phyloP scores from a whole-genome alignment of 1,140 invertebrate species.

The Lordiphosa stackelbergi region DNA sequence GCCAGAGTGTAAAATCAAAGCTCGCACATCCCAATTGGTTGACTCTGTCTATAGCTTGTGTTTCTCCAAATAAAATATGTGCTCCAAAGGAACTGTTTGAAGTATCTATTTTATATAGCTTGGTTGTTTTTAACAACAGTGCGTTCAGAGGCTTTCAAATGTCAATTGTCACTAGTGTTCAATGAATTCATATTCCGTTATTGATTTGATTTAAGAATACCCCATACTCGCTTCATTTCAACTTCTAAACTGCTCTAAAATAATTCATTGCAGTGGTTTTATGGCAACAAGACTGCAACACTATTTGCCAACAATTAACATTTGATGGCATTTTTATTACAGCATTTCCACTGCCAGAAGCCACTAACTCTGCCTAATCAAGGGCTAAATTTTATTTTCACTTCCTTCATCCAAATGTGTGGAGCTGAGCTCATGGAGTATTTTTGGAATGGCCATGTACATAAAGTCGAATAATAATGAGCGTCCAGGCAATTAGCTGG shows the following conservation, averaged over 20 bases:
- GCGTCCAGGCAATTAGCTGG: conserved; percentile 47
- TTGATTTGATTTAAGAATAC: background rate
- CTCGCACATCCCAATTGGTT: too few relatives aligned
- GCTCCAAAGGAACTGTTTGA: too few relatives aligned
- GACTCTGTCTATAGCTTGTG: too few relatives aligned
- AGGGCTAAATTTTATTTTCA: conserved; percentile 18
- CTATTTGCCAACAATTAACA: conserved; percentile 49
- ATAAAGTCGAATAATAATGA: conserved; percentile 10
- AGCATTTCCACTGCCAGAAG: conserved; percentile 15
- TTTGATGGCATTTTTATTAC: conserved; percentile 52
- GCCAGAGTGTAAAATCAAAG: too few relatives aligned
- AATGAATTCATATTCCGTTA: too few relatives aligned
- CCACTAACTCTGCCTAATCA: conserved; percentile 28
- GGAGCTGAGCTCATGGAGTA: conserved; percentile 17
- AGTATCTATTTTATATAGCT: too few relatives aligned
- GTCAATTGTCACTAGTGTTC: too few relatives aligned
- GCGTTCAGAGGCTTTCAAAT: too few relatives aligned
- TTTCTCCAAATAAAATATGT: too few relatives aligned
- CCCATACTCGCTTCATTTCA: background rate
- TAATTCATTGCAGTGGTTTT: conserved; percentile 39
- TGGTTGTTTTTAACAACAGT: too few relatives aligned
- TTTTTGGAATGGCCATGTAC: conserved; percentile 3
- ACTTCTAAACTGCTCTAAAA: background rate
- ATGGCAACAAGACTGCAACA: conserved; percentile 29
- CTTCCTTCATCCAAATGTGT: background rate